phyloP scores from a whole-genome alignment of 2,888 invertebrate species.

The Campoletis raptor region DNA sequence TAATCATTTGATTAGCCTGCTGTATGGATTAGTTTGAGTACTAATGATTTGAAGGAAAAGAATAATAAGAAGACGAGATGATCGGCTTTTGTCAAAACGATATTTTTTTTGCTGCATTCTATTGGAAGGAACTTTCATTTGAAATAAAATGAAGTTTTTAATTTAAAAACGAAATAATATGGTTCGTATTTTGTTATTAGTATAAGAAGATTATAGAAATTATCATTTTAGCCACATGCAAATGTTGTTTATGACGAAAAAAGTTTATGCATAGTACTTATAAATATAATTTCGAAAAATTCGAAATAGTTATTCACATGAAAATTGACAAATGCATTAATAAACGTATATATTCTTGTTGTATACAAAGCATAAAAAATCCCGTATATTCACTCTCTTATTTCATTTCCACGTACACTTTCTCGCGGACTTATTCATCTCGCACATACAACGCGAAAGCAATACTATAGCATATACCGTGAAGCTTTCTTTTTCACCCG shows the following conservation, averaged over 20 bases:
- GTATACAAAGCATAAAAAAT: not conserved
- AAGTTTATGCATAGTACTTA: not conserved
- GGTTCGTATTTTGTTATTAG: not conserved
- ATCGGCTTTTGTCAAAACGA: not conserved
- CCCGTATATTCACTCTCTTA: conserved; percentile 26
- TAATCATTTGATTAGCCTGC: not conserved
- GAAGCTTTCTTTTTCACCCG: conserved; percentile 55
- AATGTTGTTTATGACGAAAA: not conserved
- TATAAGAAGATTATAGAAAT: not conserved
- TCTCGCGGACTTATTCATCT: conserved; percentile 23
- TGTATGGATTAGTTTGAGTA: not conserved
- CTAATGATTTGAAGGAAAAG: not conserved
- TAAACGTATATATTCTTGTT: not conserved
- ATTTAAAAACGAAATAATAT: not conserved
- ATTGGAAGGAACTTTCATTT: not conserved
- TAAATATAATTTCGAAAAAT: not conserved
- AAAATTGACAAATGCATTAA: not conserved
- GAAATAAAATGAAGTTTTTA: not conserved
- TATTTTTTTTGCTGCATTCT: not conserved
- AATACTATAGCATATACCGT: not conserved
- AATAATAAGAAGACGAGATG: not conserved
- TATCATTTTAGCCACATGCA: not conserved
- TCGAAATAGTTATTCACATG: not conserved
- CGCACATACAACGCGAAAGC: not conserved
- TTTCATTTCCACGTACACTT: conserved; percentile 37